phyloP scores from a whole-genome alignment of 1,140 invertebrate genomes.

The Spodoptera litura region DNA sequence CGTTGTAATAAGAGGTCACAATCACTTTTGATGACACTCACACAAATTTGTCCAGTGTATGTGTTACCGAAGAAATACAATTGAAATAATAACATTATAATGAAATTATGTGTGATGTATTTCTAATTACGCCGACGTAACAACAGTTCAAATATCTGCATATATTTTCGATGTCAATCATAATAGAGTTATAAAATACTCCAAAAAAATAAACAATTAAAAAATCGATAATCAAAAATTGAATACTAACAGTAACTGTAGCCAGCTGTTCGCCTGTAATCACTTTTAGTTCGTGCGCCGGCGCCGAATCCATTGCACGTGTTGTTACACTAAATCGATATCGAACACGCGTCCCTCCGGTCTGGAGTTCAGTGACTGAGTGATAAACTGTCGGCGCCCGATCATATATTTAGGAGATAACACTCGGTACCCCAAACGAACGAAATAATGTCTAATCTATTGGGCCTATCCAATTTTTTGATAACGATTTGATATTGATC shows the following conservation, averaged over 20 bases:
- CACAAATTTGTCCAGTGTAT: too few relatives aligned
- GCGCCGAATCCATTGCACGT: constrained; percentile 5
- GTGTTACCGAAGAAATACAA: too few relatives aligned
- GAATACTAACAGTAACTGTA: neutral
- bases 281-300: constrained; percentile 11
- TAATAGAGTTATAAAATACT: too few relatives aligned
- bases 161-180: too few relatives aligned
- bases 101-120: too few relatives aligned
- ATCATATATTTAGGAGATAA: constrained; percentile 26
- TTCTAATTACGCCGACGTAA: too few relatives aligned
- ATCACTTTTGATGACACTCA: too few relatives aligned
- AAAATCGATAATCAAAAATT: neutral
- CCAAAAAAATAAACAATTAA: neutral
- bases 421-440: too few relatives aligned
- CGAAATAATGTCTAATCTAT: constrained; percentile 1
- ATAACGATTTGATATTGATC: neutral
- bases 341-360: neutral
- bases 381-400: constrained; percentile 12
- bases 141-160: too few relatives aligned
- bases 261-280: neutral
- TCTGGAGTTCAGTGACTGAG: neutral
- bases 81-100: too few relatives aligned
- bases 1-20: too few relatives aligned
- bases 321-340: neutral
- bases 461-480: neutral